Evolutionary conservation across 2,888 invertebrate species (phyloP), one percentile per base, ranked within the genome.

Genomic region (Sinotaia quadrata): DNA sequence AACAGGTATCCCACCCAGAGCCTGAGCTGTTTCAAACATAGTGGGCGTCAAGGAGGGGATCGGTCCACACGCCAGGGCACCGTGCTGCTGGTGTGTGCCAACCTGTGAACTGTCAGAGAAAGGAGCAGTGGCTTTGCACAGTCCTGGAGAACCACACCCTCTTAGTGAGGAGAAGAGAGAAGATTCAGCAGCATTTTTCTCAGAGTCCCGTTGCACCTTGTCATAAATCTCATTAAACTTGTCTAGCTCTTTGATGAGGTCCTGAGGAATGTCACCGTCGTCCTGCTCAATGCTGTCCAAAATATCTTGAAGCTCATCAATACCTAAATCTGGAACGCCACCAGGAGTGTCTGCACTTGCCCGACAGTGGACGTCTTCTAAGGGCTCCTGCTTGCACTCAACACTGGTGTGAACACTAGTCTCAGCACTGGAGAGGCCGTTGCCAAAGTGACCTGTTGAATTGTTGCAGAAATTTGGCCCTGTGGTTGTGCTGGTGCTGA

Each of bases 271-370:
- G 69, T 62, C 71, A 57, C 68, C 76, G 41, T 78, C 81, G 60
- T 95, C 95, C 80, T 95, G 94, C 81, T 95, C 95, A 71, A 95
- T 90, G 0, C 95, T 94, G 8, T 93, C 94, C 12, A 94, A 71
- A 62, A 86, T 81, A 52, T 80, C 80, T 47, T 79, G 80, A 15
- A 86, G 74, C 59, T 85, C 83, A 49, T 83, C 84, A 51, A 77
- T 74, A 62, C 75, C 74, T 57, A 78, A 67, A 60, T 73, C 73
- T 27, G 70, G 75, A 0, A 69, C 67, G 37, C 47, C 21, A 31
- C 62, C 54, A 4, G 34, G 15, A 15, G 47, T 34, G 36, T 56
- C 58, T 18, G 36, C 47, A 15, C 61, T 44, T 52, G 62, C 57
- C 12, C 59, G 59, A 62, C 79, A 76, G 33, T 73, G 73, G 15